Base-by-base conservation (phyloP, 2,888 invertebrate genomes). In the Cosmia trapezina region DNA sequence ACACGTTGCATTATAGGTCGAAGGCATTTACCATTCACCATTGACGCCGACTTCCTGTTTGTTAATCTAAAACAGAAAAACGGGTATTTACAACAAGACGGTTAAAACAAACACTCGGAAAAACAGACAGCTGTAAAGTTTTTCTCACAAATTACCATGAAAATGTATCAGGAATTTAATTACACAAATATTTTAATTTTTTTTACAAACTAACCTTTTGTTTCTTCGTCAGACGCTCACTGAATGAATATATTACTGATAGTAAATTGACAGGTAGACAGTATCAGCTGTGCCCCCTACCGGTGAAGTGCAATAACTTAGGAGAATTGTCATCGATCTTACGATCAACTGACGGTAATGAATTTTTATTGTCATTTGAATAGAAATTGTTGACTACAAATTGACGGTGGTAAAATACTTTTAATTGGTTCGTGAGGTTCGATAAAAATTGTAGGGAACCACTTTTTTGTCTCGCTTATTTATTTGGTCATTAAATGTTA, bases 311-410 rank as follows among this genome's bases (percentile, higher is more conserved):
- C 81, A n/a, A 80, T 80, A 70, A 81, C 57, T 84, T 61, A 63
- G 43, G 53, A 61, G 53, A 83, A 85, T 73, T 72, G 85, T 62
- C 78, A 78, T 71, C 62, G 68, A 67, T 73, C 82, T 69, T 43
- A n/a, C 56, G 0, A 45, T 19, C 28, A 54, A 57, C 65, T 47
- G 54, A 63, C 57, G 33, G 11, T 80, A 80, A 68, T 80, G 57
- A 80, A 64, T 83, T 70, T 83, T 80, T 83, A 68, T 51, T 51
- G 70, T 53, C 67, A 80, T 83, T 81, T 76, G 67, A 83, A 81
- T 81, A 68, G 51, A 59, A 68, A 75, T 51, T 45, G 49, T 54
- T 70, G 69, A 56, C 51, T 67, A 70, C 64, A 65, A 75, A 83
- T 61, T 59, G 67, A n/a, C 41, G 22, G 37, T 17, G 8, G 53